These are phyloP conservation scores for Halictus quadricinctus DNA, from an alignment of 2,888 invertebrate genomes.

Conservation along the genomic window DNA sequence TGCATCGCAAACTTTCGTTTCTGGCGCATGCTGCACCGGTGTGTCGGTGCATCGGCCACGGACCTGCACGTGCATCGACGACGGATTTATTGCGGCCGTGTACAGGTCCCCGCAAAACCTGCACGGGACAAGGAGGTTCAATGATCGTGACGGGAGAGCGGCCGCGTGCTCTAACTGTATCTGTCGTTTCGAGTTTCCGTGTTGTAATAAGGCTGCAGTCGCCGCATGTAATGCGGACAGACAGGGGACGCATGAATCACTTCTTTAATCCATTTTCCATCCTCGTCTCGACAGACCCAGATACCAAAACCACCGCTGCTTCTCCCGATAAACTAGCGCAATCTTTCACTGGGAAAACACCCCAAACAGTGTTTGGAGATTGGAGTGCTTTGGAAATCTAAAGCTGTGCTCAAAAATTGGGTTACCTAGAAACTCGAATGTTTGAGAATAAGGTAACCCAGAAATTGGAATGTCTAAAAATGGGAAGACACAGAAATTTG, in stretches of 20 bases:
- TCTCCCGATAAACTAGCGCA: neutral
- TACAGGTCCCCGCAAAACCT: conserved; percentile 35
- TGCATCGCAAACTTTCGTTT: conserved; percentile 29
- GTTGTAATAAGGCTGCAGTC: conserved; percentile 6
- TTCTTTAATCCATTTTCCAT: conserved; percentile 7
- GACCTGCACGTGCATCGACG: conserved; percentile 32
- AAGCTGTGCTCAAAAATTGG: neutral
- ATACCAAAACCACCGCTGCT: neutral
- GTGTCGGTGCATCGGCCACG: conserved; percentile 18
- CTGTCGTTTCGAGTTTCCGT: conserved; percentile 13
- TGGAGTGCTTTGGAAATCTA: neutral
- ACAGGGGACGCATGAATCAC: conserved; percentile 9
- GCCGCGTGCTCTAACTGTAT: conserved; percentile 31
- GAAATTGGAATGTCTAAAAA: neutral
- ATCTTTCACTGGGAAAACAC: neutral
- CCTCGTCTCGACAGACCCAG: neutral
- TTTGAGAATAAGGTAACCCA: no score
- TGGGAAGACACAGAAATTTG: neutral
- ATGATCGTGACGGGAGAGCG: conserved; percentile 8
- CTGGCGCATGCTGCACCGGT: conserved; percentile 35
- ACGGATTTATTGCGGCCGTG: conserved; percentile 45
- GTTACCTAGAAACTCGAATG: neutral
- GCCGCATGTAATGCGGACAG: neutral
- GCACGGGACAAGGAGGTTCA: conserved; percentile 17
- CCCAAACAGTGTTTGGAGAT: neutral